A percentile compares a stretch with the other conserved stretches of the same genome.
Conservation (phyloP, 1,140 invertebrate genomes). For the Riptortus pedestris region DNA sequence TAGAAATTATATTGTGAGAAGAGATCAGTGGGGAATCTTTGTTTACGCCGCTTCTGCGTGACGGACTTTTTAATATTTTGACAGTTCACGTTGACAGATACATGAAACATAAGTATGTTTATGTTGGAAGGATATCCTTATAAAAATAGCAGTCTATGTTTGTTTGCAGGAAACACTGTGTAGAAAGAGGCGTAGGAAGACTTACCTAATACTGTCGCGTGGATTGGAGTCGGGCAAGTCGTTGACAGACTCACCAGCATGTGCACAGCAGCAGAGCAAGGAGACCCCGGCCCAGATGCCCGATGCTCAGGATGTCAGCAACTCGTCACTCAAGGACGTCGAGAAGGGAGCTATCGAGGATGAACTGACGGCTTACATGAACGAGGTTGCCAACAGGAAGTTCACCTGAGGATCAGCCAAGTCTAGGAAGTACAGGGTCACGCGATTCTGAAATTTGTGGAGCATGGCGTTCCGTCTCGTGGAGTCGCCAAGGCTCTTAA, state of each 20-base stretch:
- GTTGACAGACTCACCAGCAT: conserved; percentile 16
- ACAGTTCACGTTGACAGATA: too few relatives aligned
- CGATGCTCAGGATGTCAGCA: conserved; percentile 34
- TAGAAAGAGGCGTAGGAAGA: conserved; percentile 18
- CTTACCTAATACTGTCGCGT: conserved; percentile 28
- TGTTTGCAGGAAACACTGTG: conserved; percentile 31
- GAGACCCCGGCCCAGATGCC: not conserved
- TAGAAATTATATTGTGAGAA: too few relatives aligned
- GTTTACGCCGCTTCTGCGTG: too few relatives aligned
- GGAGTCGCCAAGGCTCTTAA: too few relatives aligned
- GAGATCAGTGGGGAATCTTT: too few relatives aligned
- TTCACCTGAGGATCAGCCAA: not conserved
- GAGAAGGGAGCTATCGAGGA: conserved; percentile 37
- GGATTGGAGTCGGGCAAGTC: conserved; percentile 17
- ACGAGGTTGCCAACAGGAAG: conserved; percentile 26
- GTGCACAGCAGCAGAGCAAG: not conserved
- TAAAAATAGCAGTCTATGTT: conserved; percentile 25
- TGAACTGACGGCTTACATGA: conserved; percentile 39
- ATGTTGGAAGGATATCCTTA: too few relatives aligned
- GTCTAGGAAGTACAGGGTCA: not conserved
- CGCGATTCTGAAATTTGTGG: too few relatives aligned
- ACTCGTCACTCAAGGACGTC: conserved; percentile 38
- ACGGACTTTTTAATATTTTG: too few relatives aligned
- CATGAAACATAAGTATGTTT: too few relatives aligned
- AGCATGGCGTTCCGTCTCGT: too few relatives aligned